A percentile compares a stretch with the other conserved stretches of the same genome.
These are phyloP conservation scores for Volucella inanis DNA, from an alignment of 2,888 invertebrate species.

Conservation along the genomic window DNA sequence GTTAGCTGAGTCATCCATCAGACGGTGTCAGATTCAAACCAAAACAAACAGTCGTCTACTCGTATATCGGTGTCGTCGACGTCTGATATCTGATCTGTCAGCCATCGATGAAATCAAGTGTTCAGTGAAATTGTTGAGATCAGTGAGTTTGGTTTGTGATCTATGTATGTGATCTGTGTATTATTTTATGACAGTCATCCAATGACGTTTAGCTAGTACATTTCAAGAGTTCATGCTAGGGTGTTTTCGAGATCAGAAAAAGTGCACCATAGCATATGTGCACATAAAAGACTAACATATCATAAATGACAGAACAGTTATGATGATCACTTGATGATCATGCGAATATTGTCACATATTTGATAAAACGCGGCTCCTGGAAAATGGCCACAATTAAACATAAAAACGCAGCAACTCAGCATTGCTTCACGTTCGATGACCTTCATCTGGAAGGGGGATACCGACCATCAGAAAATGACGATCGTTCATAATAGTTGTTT, in stretches of 20 bases:
- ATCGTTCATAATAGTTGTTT: not conserved
- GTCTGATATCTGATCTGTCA: conserved; percentile 31
- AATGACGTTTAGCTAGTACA: not conserved
- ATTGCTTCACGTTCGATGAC: conserved; percentile 60
- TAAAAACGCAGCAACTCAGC: not conserved
- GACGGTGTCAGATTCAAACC: conserved; percentile 50
- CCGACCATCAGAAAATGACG: conserved; percentile 1
- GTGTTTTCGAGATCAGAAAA: too few species aligned
- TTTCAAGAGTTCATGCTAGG: not conserved
- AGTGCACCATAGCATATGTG: conserved; percentile 27
- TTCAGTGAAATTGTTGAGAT: not conserved
- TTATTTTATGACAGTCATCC: conserved; percentile 37
- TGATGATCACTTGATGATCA: conserved; percentile 35
- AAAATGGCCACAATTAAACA: conserved; percentile 49
- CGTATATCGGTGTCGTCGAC: conserved; percentile 24
- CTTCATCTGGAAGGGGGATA: conserved; percentile 34
- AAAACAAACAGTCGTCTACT: conserved; percentile 46
- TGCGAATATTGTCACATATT: conserved; percentile 19
- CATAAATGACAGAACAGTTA: conserved; percentile 53
- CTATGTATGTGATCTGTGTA: conserved; percentile 4
- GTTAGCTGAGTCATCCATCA: conserved; percentile 46
- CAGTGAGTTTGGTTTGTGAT: not conserved
- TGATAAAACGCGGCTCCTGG: conserved; percentile 33
- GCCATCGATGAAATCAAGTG: conserved; percentile 59
- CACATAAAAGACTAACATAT: not conserved